These are phyloP conservation scores for Eubucco bourcierii DNA, from an alignment of 2,113 vertebrate species.

Conservation along the genomic window DNA sequence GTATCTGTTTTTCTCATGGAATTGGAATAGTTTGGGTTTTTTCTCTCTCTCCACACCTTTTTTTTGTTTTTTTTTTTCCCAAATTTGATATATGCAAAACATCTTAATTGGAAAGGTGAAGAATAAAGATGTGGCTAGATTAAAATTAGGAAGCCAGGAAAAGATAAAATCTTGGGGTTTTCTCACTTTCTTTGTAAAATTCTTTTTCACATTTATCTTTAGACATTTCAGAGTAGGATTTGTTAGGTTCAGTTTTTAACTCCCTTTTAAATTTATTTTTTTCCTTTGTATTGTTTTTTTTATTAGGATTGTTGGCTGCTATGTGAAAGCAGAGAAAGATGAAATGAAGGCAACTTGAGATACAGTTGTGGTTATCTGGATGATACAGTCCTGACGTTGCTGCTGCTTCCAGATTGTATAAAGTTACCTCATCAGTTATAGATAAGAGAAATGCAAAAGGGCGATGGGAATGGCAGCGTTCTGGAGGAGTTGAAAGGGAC, in stretches of 20 bases:
- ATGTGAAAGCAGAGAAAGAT: not conserved
- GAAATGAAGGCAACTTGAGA: not conserved
- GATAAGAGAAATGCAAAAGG: not conserved
- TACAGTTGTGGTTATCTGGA: not conserved
- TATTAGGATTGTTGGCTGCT: not conserved
- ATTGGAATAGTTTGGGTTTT: not conserved
- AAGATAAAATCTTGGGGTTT: not conserved
- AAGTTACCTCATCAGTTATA: not conserved
- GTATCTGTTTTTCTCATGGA: not conserved
- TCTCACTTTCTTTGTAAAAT: not conserved
- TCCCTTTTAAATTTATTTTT: not conserved
- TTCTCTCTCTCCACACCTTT: not conserved
- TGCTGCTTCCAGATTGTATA: not conserved
- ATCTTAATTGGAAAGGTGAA: not conserved
- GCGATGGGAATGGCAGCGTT: not conserved
- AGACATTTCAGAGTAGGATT: not conserved
- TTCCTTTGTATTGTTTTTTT: not conserved
- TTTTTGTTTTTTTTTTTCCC: not conserved
- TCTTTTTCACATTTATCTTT: not conserved
- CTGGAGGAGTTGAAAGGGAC: not conserved
- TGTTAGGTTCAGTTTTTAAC: not conserved
- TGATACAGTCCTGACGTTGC: not conserved
- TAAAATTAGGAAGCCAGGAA: not conserved
- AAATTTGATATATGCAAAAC: not conserved
- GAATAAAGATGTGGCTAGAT: not conserved